Evolutionary conservation across 2,113 vertebrate species (phyloP), one percentile per base, ranked within the genome.

Genomic region (Cyprinodon variegatus): DNA sequence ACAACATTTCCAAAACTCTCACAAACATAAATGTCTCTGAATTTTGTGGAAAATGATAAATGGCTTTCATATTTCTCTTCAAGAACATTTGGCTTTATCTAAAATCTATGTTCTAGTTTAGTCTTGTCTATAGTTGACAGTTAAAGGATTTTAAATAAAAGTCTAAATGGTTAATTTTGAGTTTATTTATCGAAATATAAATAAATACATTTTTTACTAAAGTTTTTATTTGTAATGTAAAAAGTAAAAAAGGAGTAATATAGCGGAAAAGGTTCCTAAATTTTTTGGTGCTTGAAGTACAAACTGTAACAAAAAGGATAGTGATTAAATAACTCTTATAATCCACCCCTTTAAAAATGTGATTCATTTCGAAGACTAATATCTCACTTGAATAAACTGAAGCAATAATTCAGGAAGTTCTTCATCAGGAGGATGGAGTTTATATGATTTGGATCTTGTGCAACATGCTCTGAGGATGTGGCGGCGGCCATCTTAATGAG

Each of bases 401-500:
- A 77, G 82, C 70, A 59, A 74, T 82, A 84, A 88, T 85, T 76
- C 59, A 76, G 71, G 22, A 79, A 82, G 75, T 88, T 76, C 53
- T 78, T 72, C 76, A 85, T 75, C 65, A 76, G 74, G 72, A 72
- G 71, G 76, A 85, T 80, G 74, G 80, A 79, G 78, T 62, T 65
- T 61, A 17, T 79, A 73, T 75, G 81, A 86, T 90, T 79, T 76
- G 82, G 77, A 89, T 88, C 87, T 89, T 72, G 81, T 29, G 77
- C 77, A 77, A 85, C 78, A 79, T 86, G 82, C 77, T 86, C 68
- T 86, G 72, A 84, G 82, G 72, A 87, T 81, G 86, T 73, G 68
- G 75, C 60, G 41, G 82, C 68, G 39, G 82, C 88, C 81, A 87
- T 91, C 82, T 90, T 89, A 92, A 92, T 92, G 90, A 92, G 83